Evolutionary conservation across 2,797 vertebrate genomes (phyloP).

Genomic region (Hafferia zeledoni): DNA sequence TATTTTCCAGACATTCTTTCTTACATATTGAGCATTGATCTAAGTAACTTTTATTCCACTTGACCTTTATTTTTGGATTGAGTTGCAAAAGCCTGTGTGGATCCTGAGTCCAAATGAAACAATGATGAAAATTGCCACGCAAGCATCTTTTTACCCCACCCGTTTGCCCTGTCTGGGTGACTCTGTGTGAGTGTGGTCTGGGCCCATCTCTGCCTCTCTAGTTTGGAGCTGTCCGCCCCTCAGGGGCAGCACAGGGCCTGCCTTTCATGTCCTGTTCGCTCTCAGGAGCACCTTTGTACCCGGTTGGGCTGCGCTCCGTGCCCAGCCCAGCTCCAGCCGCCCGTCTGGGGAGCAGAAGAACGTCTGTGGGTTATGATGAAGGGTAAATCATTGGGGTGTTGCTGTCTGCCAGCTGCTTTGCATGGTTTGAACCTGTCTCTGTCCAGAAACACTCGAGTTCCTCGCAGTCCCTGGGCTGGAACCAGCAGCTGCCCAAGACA

Average conservation of each 20-base stretch:
- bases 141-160: not conserved
- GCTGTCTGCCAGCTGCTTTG: not conserved
- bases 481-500: not conserved
- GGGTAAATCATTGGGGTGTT: not conserved
- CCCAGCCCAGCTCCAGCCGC: not conserved
- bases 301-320: not conserved
- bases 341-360: not conserved
- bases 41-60: not conserved
- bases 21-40: not conserved
- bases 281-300: not conserved
- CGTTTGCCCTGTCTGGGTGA: not conserved
- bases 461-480: not conserved
- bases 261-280: not conserved
- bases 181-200: not conserved
- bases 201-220: not conserved
- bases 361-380: not conserved
- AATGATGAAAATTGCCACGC: not conserved
- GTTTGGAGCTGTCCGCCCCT: not conserved
- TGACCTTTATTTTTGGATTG: not conserved
- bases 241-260: accelerated
- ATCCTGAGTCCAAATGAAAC: not conserved
- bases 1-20: not conserved
- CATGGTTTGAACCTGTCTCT: not conserved
- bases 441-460: not conserved
- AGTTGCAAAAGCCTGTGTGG: not conserved